These are phyloP conservation scores for Nesometra sesokonis DNA, from an alignment of 35 echinoderm and acorn worm species.

Conservation along the genomic window DNA sequence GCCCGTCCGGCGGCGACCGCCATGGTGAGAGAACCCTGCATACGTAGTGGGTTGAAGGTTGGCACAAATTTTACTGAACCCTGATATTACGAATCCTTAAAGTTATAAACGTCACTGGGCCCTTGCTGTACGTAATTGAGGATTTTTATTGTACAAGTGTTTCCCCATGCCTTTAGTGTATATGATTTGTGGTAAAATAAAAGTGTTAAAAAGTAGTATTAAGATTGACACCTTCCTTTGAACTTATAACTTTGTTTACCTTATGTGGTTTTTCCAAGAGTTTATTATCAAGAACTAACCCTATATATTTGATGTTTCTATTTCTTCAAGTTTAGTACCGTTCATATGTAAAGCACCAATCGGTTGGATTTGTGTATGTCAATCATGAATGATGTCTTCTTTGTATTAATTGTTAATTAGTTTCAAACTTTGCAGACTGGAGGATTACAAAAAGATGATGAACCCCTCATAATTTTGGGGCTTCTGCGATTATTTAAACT, in stretches of 20 bases:
- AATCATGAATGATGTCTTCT: neutral
- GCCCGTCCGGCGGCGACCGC: too few species aligned
- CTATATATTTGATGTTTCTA: neutral
- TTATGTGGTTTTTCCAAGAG: conserved; percentile 5
- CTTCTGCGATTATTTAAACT: too few species aligned
- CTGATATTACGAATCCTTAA: too few species aligned
- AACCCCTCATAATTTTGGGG: too few species aligned
- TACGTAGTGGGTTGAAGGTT: too few species aligned
- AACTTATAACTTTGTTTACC: neutral
- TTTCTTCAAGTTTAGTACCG: neutral
- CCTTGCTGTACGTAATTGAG: too few species aligned
- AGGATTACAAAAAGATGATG: too few species aligned
- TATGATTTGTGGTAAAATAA: neutral
- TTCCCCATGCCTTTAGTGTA: neutral
- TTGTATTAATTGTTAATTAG: neutral
- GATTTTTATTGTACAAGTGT: too few species aligned
- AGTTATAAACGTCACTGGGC: too few species aligned
- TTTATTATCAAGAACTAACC: neutral
- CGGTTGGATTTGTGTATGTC: neutral
- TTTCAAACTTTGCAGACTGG: too few species aligned
- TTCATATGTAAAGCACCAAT: neutral
- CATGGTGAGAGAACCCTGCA: too few species aligned
- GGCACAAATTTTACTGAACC: too few species aligned
- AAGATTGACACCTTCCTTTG: neutral
- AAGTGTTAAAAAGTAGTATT: neutral